Base-by-base conservation (phyloP, 2,888 invertebrate genomes). In the Drosophila stalkeri region DNA sequence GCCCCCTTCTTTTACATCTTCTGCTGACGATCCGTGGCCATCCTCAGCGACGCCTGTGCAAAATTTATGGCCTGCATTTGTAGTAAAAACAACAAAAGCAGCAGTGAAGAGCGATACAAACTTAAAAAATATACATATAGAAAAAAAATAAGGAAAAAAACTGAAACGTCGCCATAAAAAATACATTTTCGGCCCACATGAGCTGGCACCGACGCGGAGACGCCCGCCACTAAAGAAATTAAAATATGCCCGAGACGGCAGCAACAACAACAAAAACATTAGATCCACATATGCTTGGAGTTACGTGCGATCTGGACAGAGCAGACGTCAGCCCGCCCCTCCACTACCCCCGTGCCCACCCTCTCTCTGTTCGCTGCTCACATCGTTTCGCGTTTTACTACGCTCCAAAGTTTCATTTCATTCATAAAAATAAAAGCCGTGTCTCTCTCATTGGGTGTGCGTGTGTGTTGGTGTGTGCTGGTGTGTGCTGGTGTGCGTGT, bases 141-240 rank as follows among this genome's bases (percentile, higher is more conserved):
- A 20, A 51, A 37, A 44, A 52, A 71, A 59, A 51, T 8, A 47
- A 18, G 67, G 72, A 69, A 73, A 86, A 73, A 88, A 64, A 74
- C 79, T 75, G 61, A 81, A 82, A 77, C 85, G 84, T 84, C 64
- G 90, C 86, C 90, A 86, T 86, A 86, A 86, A 89, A 78, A 86
- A 86, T 89, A 81, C 80, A 87, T 86, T 84, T 86, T 87, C 87
- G 89, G 85, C 86, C 86, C 86, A 86, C 86, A 86, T 86, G 89
- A 75, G 72, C 72, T 68, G 81, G 56, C 68, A 65, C 27, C 77
- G 72, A 72, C 67, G 84, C 79, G 73, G 81, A 76, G 77, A 76
- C 77, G 77, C 77, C 81, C 88, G 83, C 76, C 90, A 85, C 82
- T 80, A 82, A 78, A 80, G 72, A 89, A 78, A 82, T 89, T 87